A percentile compares a stretch with the other conserved stretches of the same genome.
Evolutionary conservation across 2,113 vertebrate species (phyloP).

Genomic region (Hyla sarda): DNA sequence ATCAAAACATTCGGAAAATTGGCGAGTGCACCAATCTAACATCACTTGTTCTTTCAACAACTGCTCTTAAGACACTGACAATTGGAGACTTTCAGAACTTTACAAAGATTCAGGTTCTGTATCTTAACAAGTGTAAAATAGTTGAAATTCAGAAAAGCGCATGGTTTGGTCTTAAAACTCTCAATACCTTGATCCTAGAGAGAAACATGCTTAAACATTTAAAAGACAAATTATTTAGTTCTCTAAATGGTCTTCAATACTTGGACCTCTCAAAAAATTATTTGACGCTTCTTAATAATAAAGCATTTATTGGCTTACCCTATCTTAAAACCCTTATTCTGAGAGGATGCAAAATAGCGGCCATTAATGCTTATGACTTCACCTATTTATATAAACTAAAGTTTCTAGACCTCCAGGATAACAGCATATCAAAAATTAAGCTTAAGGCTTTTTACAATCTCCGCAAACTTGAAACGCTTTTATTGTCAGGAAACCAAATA

Average conservation of each 20-base stretch:
- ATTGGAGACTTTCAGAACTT: slow-evolving; percentile 12
- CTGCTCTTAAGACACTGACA: not conserved
- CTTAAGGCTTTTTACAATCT: slow-evolving; percentile 22
- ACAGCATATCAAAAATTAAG: slow-evolving; percentile 54
- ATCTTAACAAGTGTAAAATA: slow-evolving; percentile 62
- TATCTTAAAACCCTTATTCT: slow-evolving; percentile 55
- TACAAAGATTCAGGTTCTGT: slow-evolving; percentile 46
- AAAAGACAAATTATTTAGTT: not conserved
- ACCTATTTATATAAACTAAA: slow-evolving; percentile 10
- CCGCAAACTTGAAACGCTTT: slow-evolving; percentile 28
- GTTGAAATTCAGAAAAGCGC: not conserved
- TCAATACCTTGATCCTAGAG: slow-evolving; percentile 53
- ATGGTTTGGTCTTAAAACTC: slow-evolving; percentile 43
- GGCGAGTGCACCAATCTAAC: slow-evolving; percentile 60
- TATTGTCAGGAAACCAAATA: slow-evolving; percentile 59
- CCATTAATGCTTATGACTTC: slow-evolving; percentile 35
- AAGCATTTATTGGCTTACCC: slow-evolving; percentile 48
- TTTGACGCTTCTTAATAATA: slow-evolving; percentile 33
- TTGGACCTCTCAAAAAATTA: slow-evolving; percentile 62
- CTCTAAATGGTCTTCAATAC: slow-evolving; percentile 34
- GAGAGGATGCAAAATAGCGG: slow-evolving; percentile 55
- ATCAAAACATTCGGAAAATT: not conserved
- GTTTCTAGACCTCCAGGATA: slow-evolving; percentile 54
- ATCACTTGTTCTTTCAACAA: slow-evolving; percentile 57
- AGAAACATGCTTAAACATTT: slow-evolving; percentile 44